Base-by-base conservation (phyloP, 2,113 vertebrate species). In the Progne subis region DNA sequence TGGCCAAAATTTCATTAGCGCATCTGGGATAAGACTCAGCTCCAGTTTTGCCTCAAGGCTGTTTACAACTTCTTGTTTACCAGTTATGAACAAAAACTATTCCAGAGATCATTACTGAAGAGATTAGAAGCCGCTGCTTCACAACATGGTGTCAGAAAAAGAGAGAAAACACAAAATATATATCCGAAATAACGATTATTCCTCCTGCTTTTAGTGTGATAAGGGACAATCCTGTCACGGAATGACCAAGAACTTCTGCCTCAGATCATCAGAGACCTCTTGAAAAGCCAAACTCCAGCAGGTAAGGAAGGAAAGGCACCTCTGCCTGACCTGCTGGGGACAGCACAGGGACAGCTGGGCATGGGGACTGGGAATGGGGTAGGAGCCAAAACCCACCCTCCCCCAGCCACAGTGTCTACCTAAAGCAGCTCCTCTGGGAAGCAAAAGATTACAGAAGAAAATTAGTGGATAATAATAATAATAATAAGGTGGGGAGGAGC, bases 401-500 rank as follows among this genome's bases (percentile, higher is more conserved):
- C 28, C 19, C 5, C 3, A 1, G 46, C 29, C 19, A 21, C 7
- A 77, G 9, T 0, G 6, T 37, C 37, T 18, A 8, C 41, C 39
- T 34, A 20, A 61, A 52, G n/a, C 50, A 78, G 5, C 1, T 8
- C 15, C n/a, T 67, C 25, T n/a, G 25, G 12, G 24, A 78, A 82
- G 18, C 46, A 67, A 53, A 63, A 16, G 31, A 18, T 61, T 31
- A 26, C 6, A 14, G n/a, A 21, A 53, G 46, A 74, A 49, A 77
- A 65, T 14, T 2, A 41, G 16, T 11, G 4, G 12, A 8, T 19
- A 71, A 34, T 43, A 49, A 55, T 43, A 50, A 49, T 13, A 70
- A 8, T 25, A 55, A 1, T 31, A 11, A 17, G 28, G 20, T 56
- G 11, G 47, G 25, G 20, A 34, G 37, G 37, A 64, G 0, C 4